Percentiles rank a stretch among this genome's conserved stretches.
These are phyloP conservation scores for Arbacia lixula DNA, from an alignment of 53 echinoderm and acorn worm species.

Conservation along the genomic window DNA sequence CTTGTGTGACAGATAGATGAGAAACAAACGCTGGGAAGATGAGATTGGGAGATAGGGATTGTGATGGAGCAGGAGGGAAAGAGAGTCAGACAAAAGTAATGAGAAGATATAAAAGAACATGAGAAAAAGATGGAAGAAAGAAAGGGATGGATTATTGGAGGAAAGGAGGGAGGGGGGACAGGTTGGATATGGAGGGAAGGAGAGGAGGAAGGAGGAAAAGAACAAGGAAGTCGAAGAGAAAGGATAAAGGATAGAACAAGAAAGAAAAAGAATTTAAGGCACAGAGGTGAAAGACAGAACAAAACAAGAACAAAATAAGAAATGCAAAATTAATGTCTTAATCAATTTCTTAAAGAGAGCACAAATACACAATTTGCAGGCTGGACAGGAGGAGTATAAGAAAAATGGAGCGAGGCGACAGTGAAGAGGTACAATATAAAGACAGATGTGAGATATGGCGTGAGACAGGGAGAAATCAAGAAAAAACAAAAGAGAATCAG, in stretches of 20 bases:
- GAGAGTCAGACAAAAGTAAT: neutral
- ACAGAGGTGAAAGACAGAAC: neutral
- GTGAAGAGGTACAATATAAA: too few species aligned
- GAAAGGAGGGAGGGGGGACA: neutral
- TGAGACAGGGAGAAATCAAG: too few species aligned
- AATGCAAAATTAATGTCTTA: too few species aligned
- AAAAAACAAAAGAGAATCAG: too few species aligned
- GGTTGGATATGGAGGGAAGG: neutral
- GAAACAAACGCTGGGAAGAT: neutral
- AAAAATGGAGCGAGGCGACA: too few species aligned
- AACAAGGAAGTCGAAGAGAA: neutral
- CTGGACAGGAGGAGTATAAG: too few species aligned
- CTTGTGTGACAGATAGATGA: neutral
- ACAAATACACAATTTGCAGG: too few species aligned
- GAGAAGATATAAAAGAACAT: neutral
- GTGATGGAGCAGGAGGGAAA: neutral
- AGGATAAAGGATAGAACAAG: too few species aligned
- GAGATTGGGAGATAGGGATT: neutral
- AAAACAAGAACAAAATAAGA: too few species aligned
- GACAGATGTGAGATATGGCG: too few species aligned
- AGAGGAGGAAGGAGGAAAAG: neutral
- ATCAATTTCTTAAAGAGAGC: too few species aligned
- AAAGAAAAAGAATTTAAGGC: too few species aligned
- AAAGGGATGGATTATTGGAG: neutral
- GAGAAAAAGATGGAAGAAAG: neutral